These are phyloP conservation scores for Sorex araneus DNA, from an alignment of 2,113 vertebrate genomes.

Conservation along the genomic window DNA sequence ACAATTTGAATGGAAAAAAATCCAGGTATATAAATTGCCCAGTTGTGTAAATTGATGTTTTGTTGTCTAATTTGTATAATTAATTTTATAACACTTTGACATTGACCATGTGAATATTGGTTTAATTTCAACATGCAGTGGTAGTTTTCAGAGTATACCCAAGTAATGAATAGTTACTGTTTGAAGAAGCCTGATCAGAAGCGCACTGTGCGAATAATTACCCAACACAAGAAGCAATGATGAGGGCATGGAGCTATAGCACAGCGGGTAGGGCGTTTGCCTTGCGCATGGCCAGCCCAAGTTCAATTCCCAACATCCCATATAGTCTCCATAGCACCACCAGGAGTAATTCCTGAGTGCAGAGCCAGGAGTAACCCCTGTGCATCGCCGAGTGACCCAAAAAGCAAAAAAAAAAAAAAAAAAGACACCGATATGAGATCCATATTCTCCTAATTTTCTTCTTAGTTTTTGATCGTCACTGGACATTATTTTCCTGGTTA, in stretches of 20 bases:
- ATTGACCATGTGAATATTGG: neutral
- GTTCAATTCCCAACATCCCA: too few relatives aligned
- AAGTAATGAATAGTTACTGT: neutral
- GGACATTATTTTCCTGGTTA: neutral
- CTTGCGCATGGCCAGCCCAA: too few relatives aligned
- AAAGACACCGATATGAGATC: neutral
- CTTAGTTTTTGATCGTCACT: neutral
- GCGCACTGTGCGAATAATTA: neutral
- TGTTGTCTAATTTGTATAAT: neutral
- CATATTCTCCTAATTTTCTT: neutral
- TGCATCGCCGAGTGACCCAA: too few relatives aligned
- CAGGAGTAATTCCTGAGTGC: too few relatives aligned
- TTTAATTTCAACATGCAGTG: neutral
- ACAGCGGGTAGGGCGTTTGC: too few relatives aligned
- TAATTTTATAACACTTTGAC: neutral
- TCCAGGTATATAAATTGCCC: neutral
- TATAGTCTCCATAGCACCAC: too few relatives aligned
- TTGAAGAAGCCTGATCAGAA: neutral
- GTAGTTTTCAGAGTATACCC: neutral
- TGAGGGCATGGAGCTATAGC: too few relatives aligned
- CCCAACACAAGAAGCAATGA: accelerated
- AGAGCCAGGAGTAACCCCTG: too few relatives aligned
- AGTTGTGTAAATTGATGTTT: neutral
- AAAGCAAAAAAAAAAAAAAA: too few relatives aligned
- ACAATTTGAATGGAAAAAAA: neutral